Evolutionary conservation across 2,888 invertebrate species (phyloP), one percentile per base, ranked within the genome.

Genomic region (Leptarthrus brevirostris): DNA sequence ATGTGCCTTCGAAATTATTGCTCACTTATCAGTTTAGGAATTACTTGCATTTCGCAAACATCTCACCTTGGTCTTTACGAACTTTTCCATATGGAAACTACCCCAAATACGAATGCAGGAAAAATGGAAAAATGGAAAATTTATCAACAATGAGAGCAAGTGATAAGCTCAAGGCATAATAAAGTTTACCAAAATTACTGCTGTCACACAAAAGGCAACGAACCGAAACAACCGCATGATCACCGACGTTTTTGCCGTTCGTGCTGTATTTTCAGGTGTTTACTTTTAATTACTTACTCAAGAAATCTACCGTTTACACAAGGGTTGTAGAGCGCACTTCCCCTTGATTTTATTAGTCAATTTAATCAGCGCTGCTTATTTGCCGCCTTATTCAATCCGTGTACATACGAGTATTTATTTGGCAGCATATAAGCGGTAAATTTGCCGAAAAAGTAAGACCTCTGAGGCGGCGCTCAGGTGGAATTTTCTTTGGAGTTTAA

Each of bases 201-300:
- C 12, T 12, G n/a, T 52, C 22, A 18, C 6, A 8, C 4, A 4
- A 20, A 52, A 52, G 40, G 3, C 40, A 40, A 12, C 8, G 2
- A 40, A 40, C 2, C 3, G n/a, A 40, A 40, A 47, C 20, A 24
- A 24, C 47, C 64, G 44, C 24, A 24, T 40, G 64, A 47, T 47
- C 24, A 47, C 64, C 58, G 36, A 20, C 36, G 36, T 2, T 16
- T 16, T 18, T 36, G 5, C 64, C 44, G 14, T 24, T 66, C 14
- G 14, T 47, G 22, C 16, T 47, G 64, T 10, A 66, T 24, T 24
- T 66, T 47, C 47, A 47, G 44, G 64, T 26, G 64, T 66, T 66
- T 66, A 47, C 47, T 47, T 66, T 66, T 66, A 66, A 66, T 66
- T 66, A 66, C 47, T 66, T 47, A 24, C 14, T 22, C 26, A 47